Percentiles rank a stretch among this genome's conserved stretches.
phyloP scores from a whole-genome alignment of 2,888 invertebrate genomes.

The Steinernema scapterisci region DNA sequence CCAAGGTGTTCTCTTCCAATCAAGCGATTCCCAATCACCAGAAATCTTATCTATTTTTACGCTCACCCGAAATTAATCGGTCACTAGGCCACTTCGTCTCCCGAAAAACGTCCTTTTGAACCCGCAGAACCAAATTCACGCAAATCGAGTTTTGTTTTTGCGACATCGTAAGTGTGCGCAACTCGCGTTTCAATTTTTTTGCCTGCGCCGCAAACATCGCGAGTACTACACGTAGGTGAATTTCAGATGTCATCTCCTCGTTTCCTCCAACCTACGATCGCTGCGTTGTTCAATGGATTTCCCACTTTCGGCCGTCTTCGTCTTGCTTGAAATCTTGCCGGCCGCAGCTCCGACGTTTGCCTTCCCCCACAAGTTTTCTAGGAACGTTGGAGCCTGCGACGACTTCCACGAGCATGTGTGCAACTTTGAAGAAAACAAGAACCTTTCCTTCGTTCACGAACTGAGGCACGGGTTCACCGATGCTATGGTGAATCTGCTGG shows the following conservation, averaged over 20 bases:
- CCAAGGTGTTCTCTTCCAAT: too few species aligned
- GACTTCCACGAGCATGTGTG: conserved; percentile 22
- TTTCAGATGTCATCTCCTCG: too few species aligned
- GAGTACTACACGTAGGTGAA: neutral
- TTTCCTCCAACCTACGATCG: too few species aligned
- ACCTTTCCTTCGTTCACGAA: neutral
- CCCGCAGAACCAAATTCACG: neutral
- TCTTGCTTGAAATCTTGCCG: neutral
- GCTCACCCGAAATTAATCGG: too few species aligned
- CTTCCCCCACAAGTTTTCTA: neutral
- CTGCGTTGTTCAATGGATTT: too few species aligned
- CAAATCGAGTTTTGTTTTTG: neutral
- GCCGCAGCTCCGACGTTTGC: too few species aligned
- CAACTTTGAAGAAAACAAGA: neutral
- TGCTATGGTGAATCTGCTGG: neutral
- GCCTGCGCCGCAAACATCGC: neutral
- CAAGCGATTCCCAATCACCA: too few species aligned
- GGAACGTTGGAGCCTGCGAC: neutral
- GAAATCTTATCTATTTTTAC: too few species aligned
- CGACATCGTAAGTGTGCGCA: neutral
- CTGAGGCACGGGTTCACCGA: neutral
- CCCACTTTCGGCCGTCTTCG: neutral
- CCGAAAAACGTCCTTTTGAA: neutral
- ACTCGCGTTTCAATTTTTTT: neutral
- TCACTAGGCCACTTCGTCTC: neutral